phyloP scores from a whole-genome alignment of 2,888 invertebrate genomes.

The Auanema sp. region DNA sequence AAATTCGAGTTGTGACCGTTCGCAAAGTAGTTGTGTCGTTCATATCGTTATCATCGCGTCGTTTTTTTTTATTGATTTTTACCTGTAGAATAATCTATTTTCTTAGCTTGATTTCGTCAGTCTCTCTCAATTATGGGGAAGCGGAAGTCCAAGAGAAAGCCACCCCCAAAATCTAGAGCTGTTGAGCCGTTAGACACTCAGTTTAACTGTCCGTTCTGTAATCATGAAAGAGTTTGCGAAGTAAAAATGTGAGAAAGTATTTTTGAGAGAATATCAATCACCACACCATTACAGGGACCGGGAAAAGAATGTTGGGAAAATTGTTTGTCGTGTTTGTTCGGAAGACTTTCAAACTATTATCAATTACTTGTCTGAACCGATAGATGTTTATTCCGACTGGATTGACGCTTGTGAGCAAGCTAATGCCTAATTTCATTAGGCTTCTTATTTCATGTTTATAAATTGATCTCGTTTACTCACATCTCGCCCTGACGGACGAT shows the following conservation, averaged over 20 bases:
- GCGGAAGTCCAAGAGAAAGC: slow-evolving; percentile 93
- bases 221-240: slow-evolving; percentile 98
- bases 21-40: no score
- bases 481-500: neutral
- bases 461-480: slow-evolving; percentile 5
- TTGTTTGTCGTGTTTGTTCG: slow-evolving; percentile 90
- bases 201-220: slow-evolving; percentile 98
- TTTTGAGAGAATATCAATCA: neutral
- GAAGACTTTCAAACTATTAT: slow-evolving; percentile 87
- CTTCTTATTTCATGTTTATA: neutral
- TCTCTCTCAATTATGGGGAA: slow-evolving; percentile 80
- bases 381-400: slow-evolving; percentile 99
- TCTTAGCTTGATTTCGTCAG: slow-evolving; percentile 6
- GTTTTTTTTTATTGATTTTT: neutral
- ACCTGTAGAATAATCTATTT: neutral
- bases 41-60: no score
- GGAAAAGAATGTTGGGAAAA: slow-evolving; percentile 86
- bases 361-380: slow-evolving; percentile 89
- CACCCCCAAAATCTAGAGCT: slow-evolving; percentile 85
- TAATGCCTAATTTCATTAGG: slow-evolving; percentile 64
- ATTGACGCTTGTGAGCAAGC: slow-evolving; percentile 97
- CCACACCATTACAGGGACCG: slow-evolving; percentile 77
- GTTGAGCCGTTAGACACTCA: slow-evolving; percentile 90
- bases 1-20: no score
- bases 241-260: slow-evolving; percentile 83